These are phyloP conservation scores for Lepisosteus oculatus DNA, from an alignment of 2,113 vertebrate species.

Conservation along the genomic window DNA sequence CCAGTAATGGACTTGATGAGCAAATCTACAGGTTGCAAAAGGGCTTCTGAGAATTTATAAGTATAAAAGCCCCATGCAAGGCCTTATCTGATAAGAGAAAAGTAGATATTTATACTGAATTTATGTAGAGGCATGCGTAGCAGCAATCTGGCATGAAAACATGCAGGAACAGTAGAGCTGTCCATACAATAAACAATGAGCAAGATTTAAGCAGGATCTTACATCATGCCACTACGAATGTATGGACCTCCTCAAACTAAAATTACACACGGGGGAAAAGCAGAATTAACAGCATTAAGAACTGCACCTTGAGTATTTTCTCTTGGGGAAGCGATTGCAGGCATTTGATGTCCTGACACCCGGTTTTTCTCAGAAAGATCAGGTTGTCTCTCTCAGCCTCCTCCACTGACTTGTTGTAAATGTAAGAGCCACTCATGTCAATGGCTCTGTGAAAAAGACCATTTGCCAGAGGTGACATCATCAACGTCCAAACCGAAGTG, in stretches of 20 bases:
- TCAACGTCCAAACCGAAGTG: conserved; percentile 61
- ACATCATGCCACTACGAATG: too few species aligned
- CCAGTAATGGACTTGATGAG: not conserved
- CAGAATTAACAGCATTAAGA: too few species aligned
- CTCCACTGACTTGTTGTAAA: conserved; percentile 47
- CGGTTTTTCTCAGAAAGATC: conserved; percentile 56
- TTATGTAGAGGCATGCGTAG: too few species aligned
- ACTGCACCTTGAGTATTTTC: conserved; percentile 59
- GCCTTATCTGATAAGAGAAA: not conserved
- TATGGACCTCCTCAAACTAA: too few species aligned
- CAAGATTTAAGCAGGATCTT: too few species aligned
- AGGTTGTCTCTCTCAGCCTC: conserved; percentile 63
- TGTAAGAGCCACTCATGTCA: conserved; percentile 67
- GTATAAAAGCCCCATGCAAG: not conserved
- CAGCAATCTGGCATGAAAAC: too few species aligned
- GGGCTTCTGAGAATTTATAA: too few species aligned
- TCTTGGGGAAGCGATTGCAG: conserved; percentile 45
- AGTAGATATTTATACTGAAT: too few species aligned
- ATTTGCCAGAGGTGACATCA: conserved; percentile 65
- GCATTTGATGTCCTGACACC: conserved; percentile 54
- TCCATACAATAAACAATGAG: too few species aligned
- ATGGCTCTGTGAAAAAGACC: conserved; percentile 67
- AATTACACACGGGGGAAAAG: too few species aligned
- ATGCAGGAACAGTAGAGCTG: too few species aligned
- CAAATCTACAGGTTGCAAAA: not conserved